Percentiles rank a stretch among this genome's conserved stretches.
Evolutionary conservation across 1,140 invertebrate genomes (phyloP).

Genomic region (Zophobas morio): DNA sequence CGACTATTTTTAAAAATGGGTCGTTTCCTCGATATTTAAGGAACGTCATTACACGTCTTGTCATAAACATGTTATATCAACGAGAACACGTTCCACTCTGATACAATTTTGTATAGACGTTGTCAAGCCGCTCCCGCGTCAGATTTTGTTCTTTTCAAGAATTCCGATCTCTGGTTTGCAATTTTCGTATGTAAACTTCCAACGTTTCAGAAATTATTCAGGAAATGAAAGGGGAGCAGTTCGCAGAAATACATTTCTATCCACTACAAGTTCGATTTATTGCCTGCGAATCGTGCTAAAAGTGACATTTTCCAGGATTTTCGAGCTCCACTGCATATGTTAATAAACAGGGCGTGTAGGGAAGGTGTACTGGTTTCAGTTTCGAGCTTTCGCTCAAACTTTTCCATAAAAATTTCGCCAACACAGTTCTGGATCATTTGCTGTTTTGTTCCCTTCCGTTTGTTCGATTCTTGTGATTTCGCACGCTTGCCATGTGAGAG

Average conservation of each 20-base stretch:
- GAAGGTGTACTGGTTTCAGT: background rate
- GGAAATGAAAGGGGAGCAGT: slow-evolving; percentile 24
- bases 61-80: slow-evolving; percentile 9
- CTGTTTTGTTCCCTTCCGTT: background rate
- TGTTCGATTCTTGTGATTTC: background rate
- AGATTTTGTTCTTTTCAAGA: background rate
- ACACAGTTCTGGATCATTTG: slow-evolving; percentile 2
- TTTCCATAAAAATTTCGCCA: background rate
- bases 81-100: background rate
- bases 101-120: slow-evolving; percentile 4
- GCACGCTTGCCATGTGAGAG: slow-evolving; percentile 1
- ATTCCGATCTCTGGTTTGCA: slow-evolving; percentile 8
- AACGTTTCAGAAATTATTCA: background rate
- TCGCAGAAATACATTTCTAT: slow-evolving; percentile 14
- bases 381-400: background rate
- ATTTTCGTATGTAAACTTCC: slow-evolving; percentile 21
- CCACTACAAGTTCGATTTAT: slow-evolving; percentile 12
- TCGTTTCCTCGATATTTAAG: slow-evolving; percentile 29
- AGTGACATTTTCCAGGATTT: slow-evolving; percentile 6
- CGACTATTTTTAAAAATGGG: slow-evolving; percentile 23
- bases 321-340: background rate
- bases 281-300: slow-evolving; percentile 6
- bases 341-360: background rate
- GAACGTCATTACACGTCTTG: background rate
- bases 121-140: slow-evolving; percentile 1